phyloP scores from a whole-genome alignment of 2,113 vertebrate species.

The Halichoeres trimaculatus region DNA sequence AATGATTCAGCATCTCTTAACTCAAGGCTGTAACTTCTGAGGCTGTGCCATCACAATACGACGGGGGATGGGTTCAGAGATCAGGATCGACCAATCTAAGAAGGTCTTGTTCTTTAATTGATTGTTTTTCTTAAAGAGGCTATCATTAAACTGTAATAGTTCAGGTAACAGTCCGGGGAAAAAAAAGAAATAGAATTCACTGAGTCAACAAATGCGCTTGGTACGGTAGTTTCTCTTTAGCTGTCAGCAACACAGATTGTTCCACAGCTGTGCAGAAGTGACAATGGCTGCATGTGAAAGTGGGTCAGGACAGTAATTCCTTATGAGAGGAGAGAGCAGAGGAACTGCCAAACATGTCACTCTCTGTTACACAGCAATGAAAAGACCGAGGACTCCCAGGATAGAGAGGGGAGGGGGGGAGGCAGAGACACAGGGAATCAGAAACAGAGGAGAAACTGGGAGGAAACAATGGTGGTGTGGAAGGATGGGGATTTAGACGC shows the following conservation, averaged over 20 bases:
- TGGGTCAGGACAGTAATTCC: slow-evolving; percentile 67
- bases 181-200: background rate
- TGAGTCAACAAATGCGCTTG: background rate
- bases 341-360: slow-evolving; percentile 61
- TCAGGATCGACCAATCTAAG: too few species aligned
- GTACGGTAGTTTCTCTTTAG: slow-evolving; percentile 2
- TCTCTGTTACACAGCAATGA: slow-evolving; percentile 56
- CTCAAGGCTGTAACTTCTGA: too few species aligned
- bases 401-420: background rate
- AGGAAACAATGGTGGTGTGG: slow-evolving; percentile 27
- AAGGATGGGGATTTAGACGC: slow-evolving; percentile 44
- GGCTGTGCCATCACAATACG: too few species aligned
- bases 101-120: too few species aligned
- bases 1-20: too few species aligned
- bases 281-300: slow-evolving; percentile 57
- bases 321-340: slow-evolving; percentile 56
- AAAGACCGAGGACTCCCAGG: slow-evolving; percentile 25
- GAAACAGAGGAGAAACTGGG: background rate
- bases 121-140: too few species aligned
- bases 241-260: slow-evolving; percentile 30
- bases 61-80: too few species aligned
- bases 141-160: too few species aligned
- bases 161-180: too few species aligned
- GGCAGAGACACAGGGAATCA: background rate
- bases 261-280: slow-evolving; percentile 30